These are phyloP conservation scores for Pocillopora verrucosa DNA, from an alignment of 64 coral and sea anemone genomes.

Conservation along the genomic window DNA sequence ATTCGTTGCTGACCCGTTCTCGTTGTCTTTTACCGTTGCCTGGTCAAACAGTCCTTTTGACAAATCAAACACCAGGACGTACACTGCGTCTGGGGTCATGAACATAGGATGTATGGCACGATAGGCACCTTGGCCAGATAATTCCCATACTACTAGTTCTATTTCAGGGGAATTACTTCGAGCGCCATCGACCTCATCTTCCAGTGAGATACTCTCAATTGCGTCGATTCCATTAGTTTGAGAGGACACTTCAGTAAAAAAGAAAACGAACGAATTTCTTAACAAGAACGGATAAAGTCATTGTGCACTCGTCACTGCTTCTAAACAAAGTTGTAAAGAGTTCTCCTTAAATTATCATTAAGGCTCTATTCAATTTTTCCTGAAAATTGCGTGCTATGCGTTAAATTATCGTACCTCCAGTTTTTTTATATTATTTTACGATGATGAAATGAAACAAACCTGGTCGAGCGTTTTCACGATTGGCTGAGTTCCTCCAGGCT, in stretches of 20 bases:
- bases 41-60: not conserved
- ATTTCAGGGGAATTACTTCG: not conserved
- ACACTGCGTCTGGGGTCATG: constrained; percentile 29
- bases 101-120: constrained; percentile 24
- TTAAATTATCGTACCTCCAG: too few species aligned
- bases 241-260: not conserved
- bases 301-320: not conserved
- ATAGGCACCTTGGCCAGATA: not conserved
- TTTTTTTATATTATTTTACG: not conserved
- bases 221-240: not conserved
- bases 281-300: not conserved
- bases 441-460: not conserved
- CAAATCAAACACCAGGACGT: constrained; percentile 29
- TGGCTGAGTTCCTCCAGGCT: not conserved
- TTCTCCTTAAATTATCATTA: too few species aligned
- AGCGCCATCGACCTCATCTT: not conserved
- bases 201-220: not conserved
- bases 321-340: too few species aligned
- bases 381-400: too few species aligned
- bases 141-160: constrained; percentile 4
- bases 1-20: not conserved
- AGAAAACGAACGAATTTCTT: not conserved
- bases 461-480: not conserved
- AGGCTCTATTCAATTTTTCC: too few species aligned
- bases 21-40: not conserved